A percentile compares a stretch with the other conserved stretches of the same genome.
These are phyloP conservation scores for Nansenia antarctica DNA, from an alignment of 2,113 vertebrate genomes.

Conservation along the genomic window DNA sequence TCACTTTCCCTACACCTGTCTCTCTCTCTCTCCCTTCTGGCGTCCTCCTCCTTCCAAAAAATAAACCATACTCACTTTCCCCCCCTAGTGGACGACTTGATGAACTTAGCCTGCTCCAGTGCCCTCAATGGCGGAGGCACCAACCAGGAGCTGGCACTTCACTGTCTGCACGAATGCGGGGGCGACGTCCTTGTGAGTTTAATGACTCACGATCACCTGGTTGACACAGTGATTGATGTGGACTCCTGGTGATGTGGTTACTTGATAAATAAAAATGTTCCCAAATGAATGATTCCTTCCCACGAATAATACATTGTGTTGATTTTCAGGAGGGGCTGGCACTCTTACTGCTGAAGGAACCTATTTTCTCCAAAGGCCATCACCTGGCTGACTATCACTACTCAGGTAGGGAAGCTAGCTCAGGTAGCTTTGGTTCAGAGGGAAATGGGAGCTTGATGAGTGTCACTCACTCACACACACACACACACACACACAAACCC, in stretches of 20 bases:
- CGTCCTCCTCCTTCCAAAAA: not conserved
- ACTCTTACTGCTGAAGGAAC: slow-evolving; percentile 85
- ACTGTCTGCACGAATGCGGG: slow-evolving; percentile 89
- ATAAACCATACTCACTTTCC: not conserved
- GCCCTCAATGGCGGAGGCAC: slow-evolving; percentile 92
- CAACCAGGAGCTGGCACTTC: slow-evolving; percentile 93
- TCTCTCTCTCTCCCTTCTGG: not conserved
- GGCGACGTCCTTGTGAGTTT: slow-evolving; percentile 89
- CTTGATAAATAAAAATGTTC: too few species aligned
- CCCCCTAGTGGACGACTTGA: slow-evolving; percentile 83
- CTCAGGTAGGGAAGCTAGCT: slow-evolving; percentile 82
- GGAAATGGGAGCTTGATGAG: not conserved
- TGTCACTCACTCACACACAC: not conserved
- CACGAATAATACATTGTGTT: slow-evolving; percentile 2
- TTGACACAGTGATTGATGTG: not conserved
- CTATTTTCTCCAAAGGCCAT: slow-evolving; percentile 76
- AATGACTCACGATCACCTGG: not conserved
- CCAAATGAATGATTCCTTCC: too few species aligned
- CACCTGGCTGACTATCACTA: slow-evolving; percentile 91
- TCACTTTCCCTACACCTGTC: not conserved
- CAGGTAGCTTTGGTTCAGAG: slow-evolving; percentile 72
- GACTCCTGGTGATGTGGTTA: not conserved
- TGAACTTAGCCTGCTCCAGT: slow-evolving; percentile 91
- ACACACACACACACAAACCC: not conserved
- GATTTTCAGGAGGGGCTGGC: slow-evolving; percentile 81